Conservation (phyloP, 2,797 vertebrate genomes). For the Malacoraja senta region DNA sequence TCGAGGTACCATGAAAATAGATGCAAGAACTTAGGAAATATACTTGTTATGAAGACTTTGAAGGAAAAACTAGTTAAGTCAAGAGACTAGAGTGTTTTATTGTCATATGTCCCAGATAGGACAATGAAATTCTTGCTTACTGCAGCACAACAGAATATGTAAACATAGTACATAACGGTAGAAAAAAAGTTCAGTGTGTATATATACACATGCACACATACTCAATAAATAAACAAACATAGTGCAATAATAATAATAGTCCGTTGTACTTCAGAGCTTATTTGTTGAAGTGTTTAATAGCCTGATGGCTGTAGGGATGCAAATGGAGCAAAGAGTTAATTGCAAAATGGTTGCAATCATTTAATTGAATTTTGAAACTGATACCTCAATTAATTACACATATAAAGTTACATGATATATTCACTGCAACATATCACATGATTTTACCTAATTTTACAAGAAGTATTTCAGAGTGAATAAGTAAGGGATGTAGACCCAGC, state of each 20-base stretch:
- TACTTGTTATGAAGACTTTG: neutral
- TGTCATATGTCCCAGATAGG: too few species aligned
- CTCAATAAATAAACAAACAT: too few species aligned
- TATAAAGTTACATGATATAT: neutral
- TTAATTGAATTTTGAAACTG: neutral
- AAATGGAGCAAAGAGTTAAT: neutral
- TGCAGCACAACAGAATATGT: too few species aligned
- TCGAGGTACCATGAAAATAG: neutral
- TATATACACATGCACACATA: too few species aligned
- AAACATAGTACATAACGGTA: too few species aligned
- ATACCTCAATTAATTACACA: neutral
- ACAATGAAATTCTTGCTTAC: neutral
- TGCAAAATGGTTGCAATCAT: neutral
- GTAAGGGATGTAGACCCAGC: neutral
- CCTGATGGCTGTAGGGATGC: neutral
- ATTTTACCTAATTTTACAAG: neutral
- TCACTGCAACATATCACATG: neutral
- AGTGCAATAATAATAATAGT: too few species aligned
- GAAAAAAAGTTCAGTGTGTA: too few species aligned
- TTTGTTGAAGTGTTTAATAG: too few species aligned
- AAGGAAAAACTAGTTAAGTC: neutral
- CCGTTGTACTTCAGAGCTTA: too few species aligned
- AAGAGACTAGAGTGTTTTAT: too few species aligned
- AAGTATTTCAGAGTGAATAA: constrained; percentile 5
- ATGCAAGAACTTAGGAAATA: neutral